Base-by-base conservation (phyloP, 2,888 invertebrate genomes). In the Frankliniella fusca region DNA sequence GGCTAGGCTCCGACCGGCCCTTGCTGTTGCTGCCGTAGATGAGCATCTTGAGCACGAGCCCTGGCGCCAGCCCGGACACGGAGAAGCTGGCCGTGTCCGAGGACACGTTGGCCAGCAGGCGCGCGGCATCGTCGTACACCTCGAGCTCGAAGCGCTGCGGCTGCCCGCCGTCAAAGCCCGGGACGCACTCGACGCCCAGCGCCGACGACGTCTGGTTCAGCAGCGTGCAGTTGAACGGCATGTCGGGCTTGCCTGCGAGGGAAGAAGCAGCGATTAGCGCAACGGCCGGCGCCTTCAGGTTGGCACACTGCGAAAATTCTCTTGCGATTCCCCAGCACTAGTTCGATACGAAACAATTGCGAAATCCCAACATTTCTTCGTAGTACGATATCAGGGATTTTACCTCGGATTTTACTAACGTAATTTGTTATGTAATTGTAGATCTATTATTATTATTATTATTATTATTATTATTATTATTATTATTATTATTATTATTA, bases 11-110 rank as follows among this genome's bases (percentile, higher is more conserved):
- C 84, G 96, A 96, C 85, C 93, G 90, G 23, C 97, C 97, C 86
- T 95, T 94, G 10, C 93, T 92, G 88, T 97, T 97, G 83, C 92
- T 92, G 1, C 96, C 94, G 88, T 94, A 96, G 84, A 97, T 91
- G 82, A 93, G 90, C 87, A 97, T 92, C 85, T 93, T 93, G 84
- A 97, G 91, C 23, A 93, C 91, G 85, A 93, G 93, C 10, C 94
- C 96, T 0, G 96, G 92, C 82, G 94, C 93, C 82, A 97, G 90
- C 9, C 93, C 93, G 85, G 92, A 92, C 0, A 96, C 93, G 82
- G 93, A 93, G 89, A 97, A 94, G 54, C 92, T 90, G 0, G 96
- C 94, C 85, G 91, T 91, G 84, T 91, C 91, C 65, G 94, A 92
- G 5, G 94, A 92, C 12, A 92, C 90, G 87, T 94, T 94, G 15